These are phyloP conservation scores for Mobula birostris DNA, from an alignment of 2,113 vertebrate genomes.

Conservation along the genomic window DNA sequence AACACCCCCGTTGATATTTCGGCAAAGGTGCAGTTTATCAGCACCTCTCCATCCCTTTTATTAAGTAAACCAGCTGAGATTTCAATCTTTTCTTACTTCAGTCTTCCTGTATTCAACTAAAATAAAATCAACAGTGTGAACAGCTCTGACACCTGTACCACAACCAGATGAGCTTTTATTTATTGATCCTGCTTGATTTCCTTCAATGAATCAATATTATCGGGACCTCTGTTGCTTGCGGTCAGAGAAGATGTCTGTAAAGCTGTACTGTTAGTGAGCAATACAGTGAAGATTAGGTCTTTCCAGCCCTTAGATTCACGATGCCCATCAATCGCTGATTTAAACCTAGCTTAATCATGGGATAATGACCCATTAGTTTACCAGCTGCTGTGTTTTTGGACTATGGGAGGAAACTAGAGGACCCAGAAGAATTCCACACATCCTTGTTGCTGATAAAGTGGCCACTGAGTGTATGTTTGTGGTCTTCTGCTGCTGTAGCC, in stretches of 20 bases:
- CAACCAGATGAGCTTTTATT: background rate
- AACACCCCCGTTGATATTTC: background rate
- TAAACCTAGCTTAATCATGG: no score
- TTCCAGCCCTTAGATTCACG: no score
- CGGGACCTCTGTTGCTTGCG: background rate
- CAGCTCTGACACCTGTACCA: no score
- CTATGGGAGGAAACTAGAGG: no score
- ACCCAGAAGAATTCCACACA: no score
- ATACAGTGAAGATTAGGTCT: background rate
- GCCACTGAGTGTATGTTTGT: no score
- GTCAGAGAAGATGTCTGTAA: background rate
- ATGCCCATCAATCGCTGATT: no score
- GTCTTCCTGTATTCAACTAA: background rate
- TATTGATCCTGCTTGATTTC: background rate
- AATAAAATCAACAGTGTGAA: background rate
- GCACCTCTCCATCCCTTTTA: background rate
- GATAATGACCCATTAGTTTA: no score
- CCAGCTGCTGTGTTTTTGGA: no score
- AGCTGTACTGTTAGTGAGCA: background rate
- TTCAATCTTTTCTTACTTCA: background rate
- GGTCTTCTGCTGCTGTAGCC: no score
- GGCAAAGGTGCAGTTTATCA: background rate
- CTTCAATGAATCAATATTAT: background rate
- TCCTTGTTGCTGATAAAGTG: no score
- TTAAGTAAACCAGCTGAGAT: background rate